Base-by-base conservation (phyloP, 2,113 vertebrate genomes). In the Atractosteus spatula region DNA sequence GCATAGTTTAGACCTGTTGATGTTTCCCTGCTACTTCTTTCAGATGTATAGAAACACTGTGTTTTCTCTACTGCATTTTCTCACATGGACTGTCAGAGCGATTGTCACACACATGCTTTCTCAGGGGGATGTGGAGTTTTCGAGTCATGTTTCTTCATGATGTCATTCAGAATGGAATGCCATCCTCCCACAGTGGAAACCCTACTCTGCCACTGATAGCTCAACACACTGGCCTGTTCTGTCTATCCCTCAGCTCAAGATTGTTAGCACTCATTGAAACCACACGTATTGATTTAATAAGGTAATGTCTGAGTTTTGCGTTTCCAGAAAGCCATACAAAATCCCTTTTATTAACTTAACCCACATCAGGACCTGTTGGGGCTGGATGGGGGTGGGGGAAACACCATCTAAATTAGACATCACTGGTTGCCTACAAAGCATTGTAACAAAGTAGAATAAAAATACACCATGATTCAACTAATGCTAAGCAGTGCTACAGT, bases 201-300 rank as follows among this genome's bases (percentile, higher is more conserved):
- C 77, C 41, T 0, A 3, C 78, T 59, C 70, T 43, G 78, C 74
- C 10, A 10, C 10, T 76, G 78, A 88, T 82, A 79, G 78, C 75
- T 62, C 72, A 0, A n/a, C 82, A 90, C 86, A 87, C 81, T 86
- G 80, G 79, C 45, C 81, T 83, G 86, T 89, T 89, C 84, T 85
- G 77, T 71, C 55, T 45, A 73, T 79, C 78, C 79, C 74, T 56
- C 16, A 55, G 78, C 70, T 71, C 29, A 29, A 29, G 29, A 29
- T 29, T 29, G 29, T 29, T 29, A 29, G 29, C 81, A 77, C 82
- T 80, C 80, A 62, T 71, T 77, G 66, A 51, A 51, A 73, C 76
- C 4, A 74, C 75, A 69, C 65, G 12, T 75, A 79, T 72, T 83
- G 78, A 74, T 84, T 76, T 75, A 82, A 79, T 86, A 88, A 82